These are phyloP conservation scores for Heliothis peltigera DNA, from an alignment of 2,888 invertebrate genomes.

Conservation along the genomic window DNA sequence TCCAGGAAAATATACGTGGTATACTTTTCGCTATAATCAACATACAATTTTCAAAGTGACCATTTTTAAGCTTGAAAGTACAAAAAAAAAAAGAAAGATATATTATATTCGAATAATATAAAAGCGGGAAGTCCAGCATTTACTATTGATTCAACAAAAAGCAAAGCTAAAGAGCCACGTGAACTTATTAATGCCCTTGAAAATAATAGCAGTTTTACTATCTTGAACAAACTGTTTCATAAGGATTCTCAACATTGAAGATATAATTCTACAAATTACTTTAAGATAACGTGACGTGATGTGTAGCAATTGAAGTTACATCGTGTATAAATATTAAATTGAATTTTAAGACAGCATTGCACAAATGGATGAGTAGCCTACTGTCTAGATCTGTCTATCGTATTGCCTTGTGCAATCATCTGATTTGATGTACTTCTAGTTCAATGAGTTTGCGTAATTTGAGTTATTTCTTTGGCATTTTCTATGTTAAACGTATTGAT, in stretches of 20 bases:
- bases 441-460: not conserved
- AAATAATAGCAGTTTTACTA: constrained; percentile 18
- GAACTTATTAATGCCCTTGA: constrained; percentile 5
- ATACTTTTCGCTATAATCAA: no score
- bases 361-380: constrained; percentile 23
- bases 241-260: constrained; percentile 2
- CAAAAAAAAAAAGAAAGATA: no score
- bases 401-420: constrained; percentile 8
- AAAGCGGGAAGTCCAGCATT: no score
- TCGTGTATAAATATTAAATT: constrained; percentile 34
- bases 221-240: constrained; percentile 18
- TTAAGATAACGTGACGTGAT: constrained; percentile 38
- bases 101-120: no score
- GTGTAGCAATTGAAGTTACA: constrained; percentile 37
- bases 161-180: no score
- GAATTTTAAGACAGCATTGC: constrained; percentile 32
- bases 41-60: no score
- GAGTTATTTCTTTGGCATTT: not conserved
- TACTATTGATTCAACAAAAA: no score
- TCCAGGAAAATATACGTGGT: no score
- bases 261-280: constrained; percentile 32
- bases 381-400: constrained; percentile 36
- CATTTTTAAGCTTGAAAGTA: no score
- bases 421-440: not conserved
- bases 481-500: not conserved